Base-by-base conservation (phyloP, 1,140 invertebrate species). In the Acromyrmex charruanus region DNA sequence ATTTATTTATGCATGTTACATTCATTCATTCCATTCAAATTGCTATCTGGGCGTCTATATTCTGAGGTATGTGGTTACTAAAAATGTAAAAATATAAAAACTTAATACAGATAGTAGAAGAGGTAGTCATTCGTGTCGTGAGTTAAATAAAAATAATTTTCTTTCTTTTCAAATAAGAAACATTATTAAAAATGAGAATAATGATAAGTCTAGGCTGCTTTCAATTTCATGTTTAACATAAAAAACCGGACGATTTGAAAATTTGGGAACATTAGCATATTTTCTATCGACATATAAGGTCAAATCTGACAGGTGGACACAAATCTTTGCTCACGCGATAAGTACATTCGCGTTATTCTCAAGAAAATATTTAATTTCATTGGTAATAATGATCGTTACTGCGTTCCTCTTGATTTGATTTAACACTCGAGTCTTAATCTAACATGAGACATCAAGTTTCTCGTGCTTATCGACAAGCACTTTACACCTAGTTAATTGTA, bases 61-160 rank as follows among this genome's bases (percentile, higher is more conserved):
- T 94, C 92, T 94, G 94, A 95, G 94, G 93, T 95, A 95, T 95
- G 93, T 91, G 94, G 94, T 95, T 94, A 94, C 94, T 95, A 95
- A 94, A 94, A 94, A 93, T 94, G 94, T 95, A 95, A 95, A 94
- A 94, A 92, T 95, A 94, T 93, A 94, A 95, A 94, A 94, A 94
- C 92, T 95, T 94, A 95, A 94, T 94, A 95, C 93, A 94, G 90
- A 94, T 88, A 25, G 25, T 25, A 25, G 89, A 94, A 93, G 93
- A 94, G 94, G 94, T 95, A 94, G 93, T 94, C 93, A 93, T 93
- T 93, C 91, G 91, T 94, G 91, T 92, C 86, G 77, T 90, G 88
- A 90, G 86, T 92, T 89, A 92, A 91, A 87, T 88, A 92, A 87
- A 87, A 80, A 72, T 85, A 88, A 84, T 58, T 55, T 53, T 55